These are phyloP conservation scores for Gonatopus flavifemur DNA, from an alignment of 1,140 invertebrate genomes.

Conservation along the genomic window DNA sequence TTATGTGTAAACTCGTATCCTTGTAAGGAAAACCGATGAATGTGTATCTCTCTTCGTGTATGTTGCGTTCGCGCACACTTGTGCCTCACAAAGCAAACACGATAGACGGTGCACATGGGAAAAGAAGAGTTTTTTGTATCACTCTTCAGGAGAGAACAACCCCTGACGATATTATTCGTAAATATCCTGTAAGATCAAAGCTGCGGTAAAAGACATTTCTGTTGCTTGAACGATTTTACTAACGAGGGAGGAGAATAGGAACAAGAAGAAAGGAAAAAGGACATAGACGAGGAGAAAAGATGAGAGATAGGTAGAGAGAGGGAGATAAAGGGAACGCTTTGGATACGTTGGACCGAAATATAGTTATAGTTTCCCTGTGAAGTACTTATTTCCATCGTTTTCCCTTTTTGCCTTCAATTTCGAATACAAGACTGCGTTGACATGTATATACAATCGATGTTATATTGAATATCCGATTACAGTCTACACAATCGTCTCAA, in stretches of 20 bases:
- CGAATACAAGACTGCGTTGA: too few species aligned
- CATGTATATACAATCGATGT: too few species aligned
- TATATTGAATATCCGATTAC: too few species aligned
- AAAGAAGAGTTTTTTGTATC: constrained; percentile 26
- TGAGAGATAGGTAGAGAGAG: constrained; percentile 12
- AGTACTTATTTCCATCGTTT: too few species aligned
- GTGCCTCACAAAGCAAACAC: constrained; percentile 9
- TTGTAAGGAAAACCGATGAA: not conserved
- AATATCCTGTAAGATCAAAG: constrained; percentile 33
- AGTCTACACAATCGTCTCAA: too few species aligned
- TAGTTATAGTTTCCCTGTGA: too few species aligned
- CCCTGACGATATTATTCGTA: constrained; percentile 27
- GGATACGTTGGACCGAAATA: too few species aligned
- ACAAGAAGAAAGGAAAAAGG: too few species aligned
- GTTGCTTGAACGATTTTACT: constrained; percentile 28
- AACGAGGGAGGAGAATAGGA: constrained; percentile 15
- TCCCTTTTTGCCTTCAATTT: too few species aligned
- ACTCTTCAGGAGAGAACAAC: constrained; percentile 6
- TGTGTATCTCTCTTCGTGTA: not conserved
- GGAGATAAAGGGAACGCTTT: too few species aligned
- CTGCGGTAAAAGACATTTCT: constrained; percentile 27
- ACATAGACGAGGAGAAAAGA: too few species aligned
- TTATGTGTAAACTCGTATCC: not conserved
- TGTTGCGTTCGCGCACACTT: not conserved
- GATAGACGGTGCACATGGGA: constrained; percentile 9